phyloP scores from a whole-genome alignment of 2,797 vertebrate genomes.

The Hylomyscus alleni region DNA sequence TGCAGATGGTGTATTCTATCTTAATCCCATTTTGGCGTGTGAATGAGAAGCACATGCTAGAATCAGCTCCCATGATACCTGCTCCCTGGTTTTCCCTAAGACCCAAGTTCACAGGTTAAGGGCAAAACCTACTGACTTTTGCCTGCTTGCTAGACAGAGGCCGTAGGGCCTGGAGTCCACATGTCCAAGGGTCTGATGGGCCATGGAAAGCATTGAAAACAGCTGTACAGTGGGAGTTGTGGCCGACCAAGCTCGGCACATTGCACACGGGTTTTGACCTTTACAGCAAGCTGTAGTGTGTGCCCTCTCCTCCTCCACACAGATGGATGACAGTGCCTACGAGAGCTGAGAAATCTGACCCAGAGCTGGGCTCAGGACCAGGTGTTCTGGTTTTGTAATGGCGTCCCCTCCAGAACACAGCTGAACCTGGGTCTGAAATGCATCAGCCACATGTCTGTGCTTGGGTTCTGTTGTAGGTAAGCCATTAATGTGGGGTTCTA shows the following conservation, averaged over 20 bases:
- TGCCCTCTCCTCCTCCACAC: neutral
- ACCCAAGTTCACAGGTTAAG: neutral
- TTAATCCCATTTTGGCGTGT: neutral
- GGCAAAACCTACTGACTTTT: neutral
- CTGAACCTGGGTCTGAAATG: neutral
- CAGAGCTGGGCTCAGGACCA: neutral
- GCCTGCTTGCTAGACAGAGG: neutral
- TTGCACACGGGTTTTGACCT: neutral
- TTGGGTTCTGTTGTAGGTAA: neutral
- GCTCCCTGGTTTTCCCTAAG: neutral
- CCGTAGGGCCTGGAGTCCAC: neutral
- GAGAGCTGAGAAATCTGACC: neutral
- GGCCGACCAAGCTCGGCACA: neutral
- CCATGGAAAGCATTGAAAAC: neutral
- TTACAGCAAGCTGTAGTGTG: no score
- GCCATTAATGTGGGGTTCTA: neutral
- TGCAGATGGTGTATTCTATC: neutral
- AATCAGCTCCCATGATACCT: neutral
- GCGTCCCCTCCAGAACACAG: neutral
- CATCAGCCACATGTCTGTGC: neutral
- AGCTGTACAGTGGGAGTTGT: neutral
- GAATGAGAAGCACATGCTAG: neutral
- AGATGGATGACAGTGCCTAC: neutral
- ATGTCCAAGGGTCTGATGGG: neutral
- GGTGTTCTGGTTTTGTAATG: neutral